Evolutionary conservation across 2,888 invertebrate genomes (phyloP).

Genomic region (Ormyrus labotus): DNA sequence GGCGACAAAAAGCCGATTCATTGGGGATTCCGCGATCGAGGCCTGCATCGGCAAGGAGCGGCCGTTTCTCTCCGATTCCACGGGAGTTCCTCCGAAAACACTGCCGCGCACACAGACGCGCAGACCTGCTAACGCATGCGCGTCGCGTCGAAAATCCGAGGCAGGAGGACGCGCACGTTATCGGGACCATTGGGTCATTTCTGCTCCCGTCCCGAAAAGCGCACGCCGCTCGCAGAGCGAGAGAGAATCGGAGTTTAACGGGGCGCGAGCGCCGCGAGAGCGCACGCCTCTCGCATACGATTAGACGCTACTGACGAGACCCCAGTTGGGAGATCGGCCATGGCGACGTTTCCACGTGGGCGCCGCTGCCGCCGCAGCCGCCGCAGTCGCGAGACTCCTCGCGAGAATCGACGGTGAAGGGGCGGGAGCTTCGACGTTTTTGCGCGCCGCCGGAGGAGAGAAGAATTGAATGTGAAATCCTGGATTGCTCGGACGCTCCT

Average conservation of each 20-base stretch:
- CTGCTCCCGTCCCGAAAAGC: conserved; percentile 44
- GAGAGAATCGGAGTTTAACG: conserved; percentile 22
- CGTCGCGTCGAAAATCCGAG: conserved; percentile 48
- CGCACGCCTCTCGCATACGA: conserved; percentile 53
- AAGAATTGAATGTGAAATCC: background rate
- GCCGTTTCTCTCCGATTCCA: conserved; percentile 1
- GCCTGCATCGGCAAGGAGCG: no score
- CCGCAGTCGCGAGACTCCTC: conserved; percentile 5
- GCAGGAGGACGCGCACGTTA: conserved; percentile 65
- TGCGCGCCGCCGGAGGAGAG: background rate
- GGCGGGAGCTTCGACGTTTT: conserved; percentile 20
- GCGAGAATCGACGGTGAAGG: conserved; percentile 47
- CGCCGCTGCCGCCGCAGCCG: background rate
- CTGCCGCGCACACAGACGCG: no score
- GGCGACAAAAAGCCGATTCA: background rate
- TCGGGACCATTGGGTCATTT: conserved; percentile 71
- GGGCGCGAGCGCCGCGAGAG: conserved; percentile 34
- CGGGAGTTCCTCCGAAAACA: background rate
- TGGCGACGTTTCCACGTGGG: conserved; percentile 39
- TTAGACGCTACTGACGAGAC: conserved; percentile 48
- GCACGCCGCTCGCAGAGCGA: background rate
- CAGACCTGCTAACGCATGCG: background rate
- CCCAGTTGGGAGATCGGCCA: background rate
- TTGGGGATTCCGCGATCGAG: background rate
- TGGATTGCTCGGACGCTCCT: no score